phyloP scores from a whole-genome alignment of 1,140 invertebrate species.

The Pygmarrhopalites habei region DNA sequence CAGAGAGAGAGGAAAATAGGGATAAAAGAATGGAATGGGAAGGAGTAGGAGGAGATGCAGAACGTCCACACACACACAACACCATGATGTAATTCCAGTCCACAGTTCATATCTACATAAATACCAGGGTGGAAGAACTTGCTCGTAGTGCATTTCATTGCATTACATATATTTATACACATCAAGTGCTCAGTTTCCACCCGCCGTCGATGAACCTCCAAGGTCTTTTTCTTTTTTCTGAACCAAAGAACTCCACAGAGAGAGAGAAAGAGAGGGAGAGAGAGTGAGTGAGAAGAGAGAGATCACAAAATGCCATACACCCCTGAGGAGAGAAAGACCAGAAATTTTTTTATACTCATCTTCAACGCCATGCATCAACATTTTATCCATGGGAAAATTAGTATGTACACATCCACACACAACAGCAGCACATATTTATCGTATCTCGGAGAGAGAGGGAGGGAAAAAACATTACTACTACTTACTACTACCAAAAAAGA shows the following conservation, averaged over 20 bases:
- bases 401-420: too few species aligned
- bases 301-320: conserved; percentile 5
- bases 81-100: neutral
- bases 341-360: neutral
- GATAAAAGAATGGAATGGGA: too few species aligned
- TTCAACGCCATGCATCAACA: neutral
- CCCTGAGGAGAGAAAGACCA: conserved; percentile 9
- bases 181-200: neutral
- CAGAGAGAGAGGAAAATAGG: too few species aligned
- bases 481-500: too few species aligned
- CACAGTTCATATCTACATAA: neutral
- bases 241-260: conserved; percentile 5
- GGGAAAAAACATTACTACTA: too few species aligned
- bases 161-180: neutral
- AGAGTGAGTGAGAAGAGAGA: conserved; percentile 6
- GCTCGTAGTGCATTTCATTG: neutral
- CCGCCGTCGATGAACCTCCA: conserved; percentile 34
- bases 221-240: conserved; percentile 18
- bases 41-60: too few species aligned
- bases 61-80: neutral
- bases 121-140: neutral
- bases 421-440: too few species aligned
- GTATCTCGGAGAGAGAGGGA: too few species aligned
- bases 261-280: neutral
- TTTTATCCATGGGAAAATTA: conserved; percentile 4